These are phyloP conservation scores for Pterostichus madidus DNA, from an alignment of 2,888 invertebrate species.

Conservation along the genomic window DNA sequence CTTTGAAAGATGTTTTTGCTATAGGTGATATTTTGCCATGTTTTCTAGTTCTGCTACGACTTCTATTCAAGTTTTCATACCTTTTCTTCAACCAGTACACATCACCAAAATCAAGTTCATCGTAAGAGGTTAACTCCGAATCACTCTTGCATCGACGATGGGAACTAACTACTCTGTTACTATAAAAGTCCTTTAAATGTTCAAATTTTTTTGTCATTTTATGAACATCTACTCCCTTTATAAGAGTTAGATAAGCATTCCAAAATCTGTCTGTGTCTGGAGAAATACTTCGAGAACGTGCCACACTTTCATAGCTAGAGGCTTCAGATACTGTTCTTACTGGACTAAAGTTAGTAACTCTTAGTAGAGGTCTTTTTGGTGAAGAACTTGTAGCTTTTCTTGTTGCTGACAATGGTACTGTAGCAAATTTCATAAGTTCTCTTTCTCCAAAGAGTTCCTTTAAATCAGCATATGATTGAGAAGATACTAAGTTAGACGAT, in stretches of 20 bases:
- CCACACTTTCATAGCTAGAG: constrained; percentile 84
- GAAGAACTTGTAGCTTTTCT: constrained; percentile 78
- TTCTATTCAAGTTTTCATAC: constrained; percentile 80
- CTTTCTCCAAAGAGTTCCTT: constrained; percentile 91
- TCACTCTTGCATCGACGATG: constrained; percentile 86
- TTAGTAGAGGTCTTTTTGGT: constrained; percentile 74
- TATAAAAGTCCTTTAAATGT: constrained; percentile 79
- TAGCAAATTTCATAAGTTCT: constrained; percentile 81
- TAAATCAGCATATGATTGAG: constrained; percentile 86
- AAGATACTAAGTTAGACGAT: constrained; percentile 76
- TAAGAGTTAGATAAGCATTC: constrained; percentile 84
- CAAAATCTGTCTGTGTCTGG: constrained; percentile 87
- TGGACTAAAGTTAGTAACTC: constrained; percentile 76
- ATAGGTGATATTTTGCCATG: constrained; percentile 82
- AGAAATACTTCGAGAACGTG: constrained; percentile 86
- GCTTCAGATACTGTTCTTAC: constrained; percentile 75
- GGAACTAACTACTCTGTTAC: constrained; percentile 73
- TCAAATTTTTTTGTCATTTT: constrained; percentile 90
- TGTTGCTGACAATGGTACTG: constrained; percentile 78
- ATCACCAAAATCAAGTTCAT: constrained; percentile 78
- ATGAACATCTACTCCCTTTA: constrained; percentile 88
- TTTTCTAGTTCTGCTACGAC: constrained; percentile 77
- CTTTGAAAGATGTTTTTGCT: constrained; percentile 81
- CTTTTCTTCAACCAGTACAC: constrained; percentile 82
- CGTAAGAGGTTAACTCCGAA: constrained; percentile 84